Conservation (phyloP, 2,888 invertebrate species). For the Phlogophora meticulosa region DNA sequence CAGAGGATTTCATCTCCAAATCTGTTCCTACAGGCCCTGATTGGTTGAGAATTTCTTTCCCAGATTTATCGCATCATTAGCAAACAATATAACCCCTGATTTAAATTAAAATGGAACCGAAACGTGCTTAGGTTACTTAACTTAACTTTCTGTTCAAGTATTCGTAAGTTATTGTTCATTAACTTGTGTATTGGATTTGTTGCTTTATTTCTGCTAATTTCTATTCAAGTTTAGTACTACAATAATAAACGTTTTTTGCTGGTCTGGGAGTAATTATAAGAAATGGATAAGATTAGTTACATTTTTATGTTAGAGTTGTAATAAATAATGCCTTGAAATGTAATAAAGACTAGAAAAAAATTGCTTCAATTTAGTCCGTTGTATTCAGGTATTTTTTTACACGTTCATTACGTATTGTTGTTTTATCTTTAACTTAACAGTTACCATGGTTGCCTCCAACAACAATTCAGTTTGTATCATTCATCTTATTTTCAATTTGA, state of each 20-base stretch:
- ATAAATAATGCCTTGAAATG: background rate
- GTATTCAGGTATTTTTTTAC: too few relatives aligned
- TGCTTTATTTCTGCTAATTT: slow-evolving; percentile 22
- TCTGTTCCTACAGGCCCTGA: background rate
- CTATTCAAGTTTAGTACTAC: background rate
- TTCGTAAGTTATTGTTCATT: slow-evolving; percentile 56
- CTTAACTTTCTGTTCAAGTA: slow-evolving; percentile 39
- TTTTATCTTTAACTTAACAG: too few relatives aligned
- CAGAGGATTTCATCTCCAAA: background rate
- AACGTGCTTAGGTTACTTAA: slow-evolving; percentile 47
- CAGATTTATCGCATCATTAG: slow-evolving; percentile 71
- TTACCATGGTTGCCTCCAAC: too few relatives aligned
- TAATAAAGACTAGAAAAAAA: too few relatives aligned
- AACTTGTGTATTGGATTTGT: slow-evolving; percentile 32
- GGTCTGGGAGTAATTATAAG: slow-evolving; percentile 7
- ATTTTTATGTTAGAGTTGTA: background rate
- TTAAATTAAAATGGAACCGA: slow-evolving; percentile 66
- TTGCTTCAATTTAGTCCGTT: too few relatives aligned
- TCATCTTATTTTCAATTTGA: too few relatives aligned
- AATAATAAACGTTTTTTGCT: slow-evolving; percentile 5
- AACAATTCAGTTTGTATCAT: too few relatives aligned
- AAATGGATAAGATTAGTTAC: background rate
- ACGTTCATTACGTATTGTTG: too few relatives aligned
- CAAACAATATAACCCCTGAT: slow-evolving; percentile 60
- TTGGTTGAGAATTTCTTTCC: slow-evolving; percentile 45